A percentile compares a stretch with the other conserved stretches of the same genome.
Evolutionary conservation across 1,140 invertebrate genomes (phyloP).

Genomic region (Eciton burchellii): DNA sequence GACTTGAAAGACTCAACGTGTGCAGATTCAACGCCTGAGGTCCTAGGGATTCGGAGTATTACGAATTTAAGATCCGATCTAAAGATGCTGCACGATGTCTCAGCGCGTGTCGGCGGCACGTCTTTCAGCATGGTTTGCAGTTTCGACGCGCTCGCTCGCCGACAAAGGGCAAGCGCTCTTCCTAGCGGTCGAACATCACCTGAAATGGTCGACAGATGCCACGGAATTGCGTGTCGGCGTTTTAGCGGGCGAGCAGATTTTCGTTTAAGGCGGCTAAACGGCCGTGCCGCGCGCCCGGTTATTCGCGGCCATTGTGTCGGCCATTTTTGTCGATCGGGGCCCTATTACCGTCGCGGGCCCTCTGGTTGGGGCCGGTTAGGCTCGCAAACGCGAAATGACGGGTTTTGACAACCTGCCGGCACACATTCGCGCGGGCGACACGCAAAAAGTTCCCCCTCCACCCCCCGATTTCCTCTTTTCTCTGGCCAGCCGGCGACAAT

Average conservation of each 20-base stretch:
- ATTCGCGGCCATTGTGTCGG: conserved; percentile 48
- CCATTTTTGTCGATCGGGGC: conserved; percentile 30
- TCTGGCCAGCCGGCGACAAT: conserved; percentile 27
- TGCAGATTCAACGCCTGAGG: neutral
- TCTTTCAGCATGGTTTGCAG: conserved; percentile 20
- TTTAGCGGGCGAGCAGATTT: conserved; percentile 40
- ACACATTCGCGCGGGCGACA: conserved; percentile 22
- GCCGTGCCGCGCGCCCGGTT: conserved; percentile 15
- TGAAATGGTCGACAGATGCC: conserved; percentile 43
- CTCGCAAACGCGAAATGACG: conserved; percentile 50
- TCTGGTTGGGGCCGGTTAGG: conserved; percentile 29
- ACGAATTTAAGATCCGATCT: conserved; percentile 26
- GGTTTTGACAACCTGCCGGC: conserved; percentile 52
- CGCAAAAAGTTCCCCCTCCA: conserved; percentile 37
- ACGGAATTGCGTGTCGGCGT: conserved; percentile 49
- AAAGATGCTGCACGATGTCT: neutral
- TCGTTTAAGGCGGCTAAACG: conserved; percentile 47
- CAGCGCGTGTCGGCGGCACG: too few species aligned
- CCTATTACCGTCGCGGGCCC: conserved; percentile 20
- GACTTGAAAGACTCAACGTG: neutral
- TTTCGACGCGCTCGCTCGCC: neutral
- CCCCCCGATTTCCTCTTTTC: conserved; percentile 24
- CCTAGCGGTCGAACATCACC: conserved; percentile 25
- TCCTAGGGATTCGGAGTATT: neutral
- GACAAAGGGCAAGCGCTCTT: conserved; percentile 38